Evolutionary conservation across 2,888 invertebrate species (phyloP), one percentile per base, ranked within the genome.

Genomic region (Trachelus troglodyta): DNA sequence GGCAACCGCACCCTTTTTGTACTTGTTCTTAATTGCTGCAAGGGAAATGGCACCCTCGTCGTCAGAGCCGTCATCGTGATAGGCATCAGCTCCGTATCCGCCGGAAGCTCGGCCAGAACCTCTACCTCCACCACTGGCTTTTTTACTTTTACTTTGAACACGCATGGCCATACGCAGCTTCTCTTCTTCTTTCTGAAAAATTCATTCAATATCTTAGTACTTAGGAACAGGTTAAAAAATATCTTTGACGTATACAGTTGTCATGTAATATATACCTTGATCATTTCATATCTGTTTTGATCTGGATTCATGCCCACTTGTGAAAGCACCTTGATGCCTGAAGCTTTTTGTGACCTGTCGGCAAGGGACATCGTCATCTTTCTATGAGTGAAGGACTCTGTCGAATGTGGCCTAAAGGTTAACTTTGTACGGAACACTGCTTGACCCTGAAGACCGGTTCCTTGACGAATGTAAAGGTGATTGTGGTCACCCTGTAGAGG

Each of bases 361-460:
- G 99, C 99, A 84, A 99, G 93, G 0, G 98, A 99, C 92, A 99
- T 94, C 0, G 99, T 99, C 97, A 99, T 99, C 94, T 99, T 99
- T 84, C 98, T 95, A 92, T 99, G 99, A 0, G 99, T 99, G 92
- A 99, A 98, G 34, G 99, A 99, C 90, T 99, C 99, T 0, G 99
- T 99, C 0, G 99, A 99, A 91, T 99, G 98, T 0, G 99, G 99
- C 73, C 99, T 94, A 95, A 99, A 99, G 1, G 98, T 97, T 0
- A 99, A 93, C 92, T 99, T 99, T 0, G 98, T 98, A 69, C 97
- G 94, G 93, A 99, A 99, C 40, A 99, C 98, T 0, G 98, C 97
- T 91, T 99, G 99, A 0, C 99, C 99, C 89, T 99, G 98, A 1
- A 99, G 94, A 93, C 99, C 99, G 0, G 98, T 98, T 69, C 99